These are phyloP conservation scores for Lophura nycthemera DNA, from an alignment of 2,113 vertebrate genomes.

Conservation along the genomic window DNA sequence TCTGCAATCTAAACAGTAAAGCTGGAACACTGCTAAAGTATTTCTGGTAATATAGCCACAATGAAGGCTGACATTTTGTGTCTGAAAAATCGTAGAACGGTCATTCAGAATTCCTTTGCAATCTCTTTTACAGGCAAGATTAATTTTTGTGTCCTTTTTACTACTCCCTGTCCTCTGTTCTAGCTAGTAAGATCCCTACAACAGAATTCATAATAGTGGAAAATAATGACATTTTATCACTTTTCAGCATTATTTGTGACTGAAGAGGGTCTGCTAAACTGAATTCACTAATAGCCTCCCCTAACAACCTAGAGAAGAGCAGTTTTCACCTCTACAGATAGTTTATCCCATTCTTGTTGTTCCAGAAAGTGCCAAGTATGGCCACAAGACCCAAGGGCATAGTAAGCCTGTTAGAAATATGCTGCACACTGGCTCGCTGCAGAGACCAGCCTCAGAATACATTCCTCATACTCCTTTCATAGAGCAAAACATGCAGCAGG, in stretches of 20 bases:
- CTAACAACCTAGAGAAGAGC: neutral
- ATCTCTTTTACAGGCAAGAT: neutral
- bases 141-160: neutral
- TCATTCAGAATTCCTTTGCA: neutral
- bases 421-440: fast-evolving
- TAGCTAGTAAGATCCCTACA: neutral
- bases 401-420: neutral
- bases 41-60: neutral
- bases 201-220: neutral
- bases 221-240: neutral
- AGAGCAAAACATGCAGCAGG: neutral
- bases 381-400: neutral
- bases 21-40: neutral
- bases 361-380: neutral
- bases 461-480: fast-evolving
- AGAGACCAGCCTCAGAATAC: neutral
- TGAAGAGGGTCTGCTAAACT: neutral
- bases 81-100: neutral
- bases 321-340: neutral
- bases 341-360: neutral
- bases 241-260: neutral
- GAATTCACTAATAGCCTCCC: neutral
- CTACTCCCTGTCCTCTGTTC: neutral
- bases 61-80: neutral
- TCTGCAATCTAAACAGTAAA: neutral